Evolutionary conservation across 2,888 invertebrate genomes (phyloP).

Genomic region (Bellardia bayeri): DNA sequence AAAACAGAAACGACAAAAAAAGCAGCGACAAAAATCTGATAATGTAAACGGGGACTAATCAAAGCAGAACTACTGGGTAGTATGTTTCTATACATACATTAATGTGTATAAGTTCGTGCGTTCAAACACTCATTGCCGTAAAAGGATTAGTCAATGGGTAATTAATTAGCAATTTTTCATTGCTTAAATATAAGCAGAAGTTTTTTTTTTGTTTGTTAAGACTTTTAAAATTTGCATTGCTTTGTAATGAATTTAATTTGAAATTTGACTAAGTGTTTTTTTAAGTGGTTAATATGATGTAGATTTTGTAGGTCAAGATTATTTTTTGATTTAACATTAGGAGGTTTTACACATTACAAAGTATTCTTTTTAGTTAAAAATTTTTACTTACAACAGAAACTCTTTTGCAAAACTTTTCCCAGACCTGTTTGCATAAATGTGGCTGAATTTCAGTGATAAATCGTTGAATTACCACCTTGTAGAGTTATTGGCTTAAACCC

Average conservation of each 20-base stretch:
- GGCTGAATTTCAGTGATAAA: too few species aligned
- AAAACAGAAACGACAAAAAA: too few species aligned
- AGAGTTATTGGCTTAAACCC: too few species aligned
- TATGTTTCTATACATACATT: not conserved
- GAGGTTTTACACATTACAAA: too few species aligned
- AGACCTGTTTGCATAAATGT: too few species aligned
- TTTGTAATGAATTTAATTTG: constrained; percentile 60
- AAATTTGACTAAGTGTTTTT: constrained; percentile 3
- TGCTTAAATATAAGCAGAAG: not conserved
- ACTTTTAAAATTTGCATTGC: constrained; percentile 41
- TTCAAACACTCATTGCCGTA: constrained; percentile 28
- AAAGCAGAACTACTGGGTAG: too few species aligned
- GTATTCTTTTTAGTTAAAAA: too few species aligned
- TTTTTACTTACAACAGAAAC: too few species aligned
- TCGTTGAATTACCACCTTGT: too few species aligned
- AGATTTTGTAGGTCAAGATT: constrained; percentile 54
- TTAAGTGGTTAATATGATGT: constrained; percentile 2
- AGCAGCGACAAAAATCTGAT: too few species aligned
- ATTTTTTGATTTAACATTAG: not conserved
- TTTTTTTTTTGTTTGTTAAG: constrained; percentile 1
- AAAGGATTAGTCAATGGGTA: constrained; percentile 49
- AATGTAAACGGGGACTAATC: too few species aligned
- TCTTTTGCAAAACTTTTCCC: too few species aligned
- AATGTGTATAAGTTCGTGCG: not conserved
- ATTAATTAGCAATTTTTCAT: constrained; percentile 66